A percentile compares a stretch with the other conserved stretches of the same genome.
phyloP scores from a whole-genome alignment of 2,888 invertebrate genomes.

The Diarsia mendica region DNA sequence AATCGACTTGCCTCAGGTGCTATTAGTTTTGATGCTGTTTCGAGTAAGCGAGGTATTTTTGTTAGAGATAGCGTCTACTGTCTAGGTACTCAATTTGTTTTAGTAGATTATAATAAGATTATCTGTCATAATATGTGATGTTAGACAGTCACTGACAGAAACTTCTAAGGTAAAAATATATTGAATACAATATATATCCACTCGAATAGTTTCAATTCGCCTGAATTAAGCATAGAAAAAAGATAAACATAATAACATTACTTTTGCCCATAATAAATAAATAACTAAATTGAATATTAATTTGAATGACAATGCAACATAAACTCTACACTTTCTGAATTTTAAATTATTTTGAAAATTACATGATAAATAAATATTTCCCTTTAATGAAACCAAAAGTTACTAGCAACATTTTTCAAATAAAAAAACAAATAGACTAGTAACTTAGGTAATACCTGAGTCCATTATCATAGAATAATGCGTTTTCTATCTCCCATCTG shows the following conservation, averaged over 20 bases:
- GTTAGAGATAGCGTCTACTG: neutral
- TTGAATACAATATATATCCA: too few relatives aligned
- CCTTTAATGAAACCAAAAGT: neutral
- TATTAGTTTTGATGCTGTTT: slow-evolving; percentile 18
- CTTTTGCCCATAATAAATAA: too few relatives aligned
- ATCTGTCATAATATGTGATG: neutral
- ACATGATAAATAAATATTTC: neutral
- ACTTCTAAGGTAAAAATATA: neutral
- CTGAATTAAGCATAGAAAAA: too few relatives aligned
- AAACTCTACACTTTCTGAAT: too few relatives aligned
- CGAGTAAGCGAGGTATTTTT: slow-evolving; percentile 1
- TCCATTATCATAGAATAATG: neutral
- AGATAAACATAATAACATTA: too few relatives aligned
- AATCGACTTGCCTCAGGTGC: slow-evolving; percentile 50
- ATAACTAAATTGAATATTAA: too few relatives aligned
- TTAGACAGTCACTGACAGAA: neutral
- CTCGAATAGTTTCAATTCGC: too few relatives aligned
- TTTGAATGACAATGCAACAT: too few relatives aligned
- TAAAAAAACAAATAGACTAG: neutral
- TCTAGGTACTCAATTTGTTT: slow-evolving; percentile 7
- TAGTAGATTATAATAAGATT: neutral
- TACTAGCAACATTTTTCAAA: neutral
- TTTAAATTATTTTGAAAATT: too few relatives aligned
- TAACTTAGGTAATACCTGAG: neutral
- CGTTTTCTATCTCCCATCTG: slow-evolving; percentile 5